Evolutionary conservation across 2,113 vertebrate species (phyloP).

Genomic region (Struthio camelus): DNA sequence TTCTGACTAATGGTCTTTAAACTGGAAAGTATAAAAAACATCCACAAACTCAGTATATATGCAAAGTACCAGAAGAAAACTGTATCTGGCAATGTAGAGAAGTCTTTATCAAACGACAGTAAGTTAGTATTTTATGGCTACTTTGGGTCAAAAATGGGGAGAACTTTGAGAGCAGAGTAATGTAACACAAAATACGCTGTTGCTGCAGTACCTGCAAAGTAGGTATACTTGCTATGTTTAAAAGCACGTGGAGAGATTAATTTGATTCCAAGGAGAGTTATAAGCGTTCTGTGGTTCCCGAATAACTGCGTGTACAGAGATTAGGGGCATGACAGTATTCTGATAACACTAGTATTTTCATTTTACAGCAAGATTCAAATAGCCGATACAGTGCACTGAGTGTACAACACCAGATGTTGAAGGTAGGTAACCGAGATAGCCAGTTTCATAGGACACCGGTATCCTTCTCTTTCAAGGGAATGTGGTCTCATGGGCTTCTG

Average conservation of each 20-base stretch:
- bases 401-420: conserved; percentile 95
- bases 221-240: not conserved
- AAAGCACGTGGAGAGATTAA: not conserved
- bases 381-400: conserved; percentile 88
- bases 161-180: not conserved
- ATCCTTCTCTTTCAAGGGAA: not conserved
- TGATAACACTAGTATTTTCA: not conserved
- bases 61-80: not conserved
- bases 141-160: not conserved
- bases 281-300: not conserved
- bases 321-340: not conserved
- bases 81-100: not conserved
- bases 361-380: conserved; percentile 90
- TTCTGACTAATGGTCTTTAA: not conserved
- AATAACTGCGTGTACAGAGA: not conserved
- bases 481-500: rapidly evolving
- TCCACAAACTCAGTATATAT: conserved; percentile 11
- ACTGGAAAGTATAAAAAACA: conserved; percentile 14
- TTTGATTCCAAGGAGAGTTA: not conserved
- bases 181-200: not conserved
- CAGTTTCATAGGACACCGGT: no score
- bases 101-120: not conserved
- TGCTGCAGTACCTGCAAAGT: not conserved
- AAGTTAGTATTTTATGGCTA: conserved; percentile 12
- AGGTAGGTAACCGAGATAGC: conserved; percentile 77